phyloP scores from a whole-genome alignment of 1,140 invertebrate species.

The Euura saliciscinereae region DNA sequence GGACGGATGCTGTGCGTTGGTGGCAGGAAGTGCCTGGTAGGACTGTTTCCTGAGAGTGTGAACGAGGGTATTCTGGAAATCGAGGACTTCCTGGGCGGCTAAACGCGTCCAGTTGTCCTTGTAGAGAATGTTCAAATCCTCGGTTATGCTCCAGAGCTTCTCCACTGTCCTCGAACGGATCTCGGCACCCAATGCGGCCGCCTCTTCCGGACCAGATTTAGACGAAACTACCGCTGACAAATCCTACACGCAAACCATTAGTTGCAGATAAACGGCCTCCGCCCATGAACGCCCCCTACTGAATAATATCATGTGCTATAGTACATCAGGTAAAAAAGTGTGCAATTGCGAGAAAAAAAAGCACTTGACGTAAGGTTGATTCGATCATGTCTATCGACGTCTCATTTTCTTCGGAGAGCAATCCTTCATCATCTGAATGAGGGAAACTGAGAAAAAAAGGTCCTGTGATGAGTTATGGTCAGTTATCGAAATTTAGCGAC shows the following conservation, averaged over 20 bases:
- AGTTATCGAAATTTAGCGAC: no score
- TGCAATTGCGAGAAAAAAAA: no score
- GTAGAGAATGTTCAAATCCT: constrained; percentile 91
- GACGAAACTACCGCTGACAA: neutral
- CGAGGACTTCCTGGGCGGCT: constrained; percentile 81
- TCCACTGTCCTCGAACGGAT: constrained; percentile 71
- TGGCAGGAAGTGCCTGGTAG: constrained; percentile 16
- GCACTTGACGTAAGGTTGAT: no score
- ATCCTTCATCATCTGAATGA: no score
- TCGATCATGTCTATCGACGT: no score
- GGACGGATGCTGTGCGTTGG: constrained; percentile 42
- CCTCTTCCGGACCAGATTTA: constrained; percentile 33
- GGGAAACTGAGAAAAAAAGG: no score
- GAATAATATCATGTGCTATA: no score
- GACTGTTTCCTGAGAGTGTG: constrained; percentile 37
- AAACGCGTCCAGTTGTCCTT: constrained; percentile 93
- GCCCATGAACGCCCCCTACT: no score
- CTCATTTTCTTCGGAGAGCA: no score
- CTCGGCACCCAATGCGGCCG: constrained; percentile 39
- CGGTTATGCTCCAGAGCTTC: constrained; percentile 90
- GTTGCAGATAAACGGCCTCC: no score
- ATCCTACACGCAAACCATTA: neutral
- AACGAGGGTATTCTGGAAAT: constrained; percentile 78
- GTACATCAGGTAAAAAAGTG: no score
- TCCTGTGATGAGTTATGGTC: no score